Conservation (phyloP, 2,888 invertebrate species). For the Chrysolina haemoptera region DNA sequence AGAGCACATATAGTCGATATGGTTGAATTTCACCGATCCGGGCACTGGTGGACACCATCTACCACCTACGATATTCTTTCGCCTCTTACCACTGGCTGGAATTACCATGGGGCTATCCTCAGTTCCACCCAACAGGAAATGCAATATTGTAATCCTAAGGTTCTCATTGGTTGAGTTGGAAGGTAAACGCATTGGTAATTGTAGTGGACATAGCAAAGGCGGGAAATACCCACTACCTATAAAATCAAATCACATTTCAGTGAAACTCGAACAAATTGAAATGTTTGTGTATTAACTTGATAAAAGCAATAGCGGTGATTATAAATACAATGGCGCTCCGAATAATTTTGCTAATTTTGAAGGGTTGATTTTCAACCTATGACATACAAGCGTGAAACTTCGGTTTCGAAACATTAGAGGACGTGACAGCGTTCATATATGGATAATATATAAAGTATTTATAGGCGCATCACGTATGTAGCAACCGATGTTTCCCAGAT, state of each 20-base stretch:
- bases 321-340: constrained; percentile 34
- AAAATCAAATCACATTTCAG: background rate
- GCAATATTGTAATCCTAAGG: no score
- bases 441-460: constrained; percentile 63
- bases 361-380: constrained; percentile 45
- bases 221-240: background rate
- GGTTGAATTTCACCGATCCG: no score
- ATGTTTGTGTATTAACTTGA: background rate
- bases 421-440: constrained; percentile 59
- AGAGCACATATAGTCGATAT: no score
- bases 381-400: constrained; percentile 39
- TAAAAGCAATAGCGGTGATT: constrained; percentile 18
- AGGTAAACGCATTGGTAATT: background rate
- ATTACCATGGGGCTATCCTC: no score
- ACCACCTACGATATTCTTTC: no score
- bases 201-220: background rate
- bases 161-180: no score
- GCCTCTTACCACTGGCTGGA: no score
- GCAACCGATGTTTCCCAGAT: constrained; percentile 66
- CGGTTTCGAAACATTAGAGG: constrained; percentile 35
- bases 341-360: constrained; percentile 48
- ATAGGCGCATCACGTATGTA: constrained; percentile 65
- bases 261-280: constrained; percentile 5
- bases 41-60: no score
- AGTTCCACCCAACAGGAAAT: no score